Percentiles rank a stretch among this genome's conserved stretches.
phyloP scores from a whole-genome alignment of 1,140 invertebrate genomes.

The Geopemphigus sp. region DNA sequence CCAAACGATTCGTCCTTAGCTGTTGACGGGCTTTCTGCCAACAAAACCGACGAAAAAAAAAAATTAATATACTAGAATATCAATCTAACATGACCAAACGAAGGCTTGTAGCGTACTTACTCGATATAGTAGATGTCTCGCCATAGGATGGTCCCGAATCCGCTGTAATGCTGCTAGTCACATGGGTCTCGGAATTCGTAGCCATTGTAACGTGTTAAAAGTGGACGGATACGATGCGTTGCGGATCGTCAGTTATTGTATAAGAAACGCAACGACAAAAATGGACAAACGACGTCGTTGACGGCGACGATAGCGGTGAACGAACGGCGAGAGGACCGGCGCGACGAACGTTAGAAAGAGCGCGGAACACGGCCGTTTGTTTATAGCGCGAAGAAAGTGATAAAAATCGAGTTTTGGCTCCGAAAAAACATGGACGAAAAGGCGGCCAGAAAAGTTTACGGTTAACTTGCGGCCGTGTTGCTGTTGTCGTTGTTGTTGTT shows the following conservation, averaged over 20 bases:
- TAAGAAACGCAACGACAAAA: background rate
- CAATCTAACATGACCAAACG: background rate
- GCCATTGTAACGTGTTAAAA: background rate
- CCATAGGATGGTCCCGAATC: background rate
- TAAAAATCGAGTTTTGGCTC: slow-evolving; percentile 46
- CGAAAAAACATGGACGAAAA: slow-evolving; percentile 37
- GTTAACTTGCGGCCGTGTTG: slow-evolving; percentile 22
- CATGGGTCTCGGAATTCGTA: background rate
- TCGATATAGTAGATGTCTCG: background rate
- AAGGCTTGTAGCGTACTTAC: background rate
- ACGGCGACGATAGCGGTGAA: too few relatives aligned
- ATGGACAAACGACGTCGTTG: background rate
- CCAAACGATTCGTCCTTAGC: slow-evolving; percentile 24
- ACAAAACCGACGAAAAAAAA: too few relatives aligned
- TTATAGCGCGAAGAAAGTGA: slow-evolving; percentile 26
- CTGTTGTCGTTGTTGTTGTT: slow-evolving; percentile 35
- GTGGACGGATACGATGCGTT: background rate
- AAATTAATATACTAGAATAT: background rate
- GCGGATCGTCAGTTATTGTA: too few relatives aligned
- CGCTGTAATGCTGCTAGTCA: background rate
- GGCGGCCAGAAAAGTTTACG: slow-evolving; percentile 41
- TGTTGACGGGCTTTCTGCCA: background rate
- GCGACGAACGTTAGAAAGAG: background rate
- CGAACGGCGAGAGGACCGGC: too few relatives aligned
- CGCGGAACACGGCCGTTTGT: background rate